phyloP scores from a whole-genome alignment of 2,888 invertebrate genomes.

The Pedicia rivosa region DNA sequence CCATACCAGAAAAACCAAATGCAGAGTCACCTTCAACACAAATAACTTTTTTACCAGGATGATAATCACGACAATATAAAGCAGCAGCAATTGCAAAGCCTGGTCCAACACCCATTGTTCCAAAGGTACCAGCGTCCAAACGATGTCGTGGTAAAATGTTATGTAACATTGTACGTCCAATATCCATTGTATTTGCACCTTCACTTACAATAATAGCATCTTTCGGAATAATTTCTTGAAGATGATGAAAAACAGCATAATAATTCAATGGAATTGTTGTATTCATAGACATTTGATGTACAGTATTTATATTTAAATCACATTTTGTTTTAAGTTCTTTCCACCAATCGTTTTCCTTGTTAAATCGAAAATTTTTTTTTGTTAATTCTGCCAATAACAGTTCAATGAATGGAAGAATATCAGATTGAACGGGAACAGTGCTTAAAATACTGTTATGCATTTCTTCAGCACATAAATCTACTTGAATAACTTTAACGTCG shows the following conservation, averaged over 20 bases:
- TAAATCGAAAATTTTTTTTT: slow-evolving; percentile 40
- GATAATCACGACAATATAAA: slow-evolving; percentile 68
- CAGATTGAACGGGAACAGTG: slow-evolving; percentile 68
- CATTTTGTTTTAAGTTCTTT: slow-evolving; percentile 49
- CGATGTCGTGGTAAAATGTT: slow-evolving; percentile 74
- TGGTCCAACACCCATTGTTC: slow-evolving; percentile 88
- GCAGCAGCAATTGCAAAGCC: slow-evolving; percentile 90
- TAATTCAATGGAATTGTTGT: slow-evolving; percentile 73
- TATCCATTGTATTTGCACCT: slow-evolving; percentile 98
- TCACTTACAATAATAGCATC: slow-evolving; percentile 89
- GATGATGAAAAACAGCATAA: slow-evolving; percentile 77
- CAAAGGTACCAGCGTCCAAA: slow-evolving; percentile 91
- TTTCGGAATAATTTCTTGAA: slow-evolving; percentile 57
- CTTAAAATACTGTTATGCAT: slow-evolving; percentile 77
- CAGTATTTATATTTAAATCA: slow-evolving; percentile 50
- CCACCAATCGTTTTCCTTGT: slow-evolving; percentile 58
- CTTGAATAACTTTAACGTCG: slow-evolving; percentile 80
- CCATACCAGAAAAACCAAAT: slow-evolving; percentile 97
- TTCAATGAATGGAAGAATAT: slow-evolving; percentile 56
- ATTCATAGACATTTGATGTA: slow-evolving; percentile 54
- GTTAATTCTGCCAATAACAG: slow-evolving; percentile 43
- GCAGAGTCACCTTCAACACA: slow-evolving; percentile 96
- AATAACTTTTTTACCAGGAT: slow-evolving; percentile 67
- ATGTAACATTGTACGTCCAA: slow-evolving; percentile 76
- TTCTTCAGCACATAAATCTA: slow-evolving; percentile 79